Conservation (phyloP, 2,888 invertebrate genomes). For the Sceliomorpha sp. region DNA sequence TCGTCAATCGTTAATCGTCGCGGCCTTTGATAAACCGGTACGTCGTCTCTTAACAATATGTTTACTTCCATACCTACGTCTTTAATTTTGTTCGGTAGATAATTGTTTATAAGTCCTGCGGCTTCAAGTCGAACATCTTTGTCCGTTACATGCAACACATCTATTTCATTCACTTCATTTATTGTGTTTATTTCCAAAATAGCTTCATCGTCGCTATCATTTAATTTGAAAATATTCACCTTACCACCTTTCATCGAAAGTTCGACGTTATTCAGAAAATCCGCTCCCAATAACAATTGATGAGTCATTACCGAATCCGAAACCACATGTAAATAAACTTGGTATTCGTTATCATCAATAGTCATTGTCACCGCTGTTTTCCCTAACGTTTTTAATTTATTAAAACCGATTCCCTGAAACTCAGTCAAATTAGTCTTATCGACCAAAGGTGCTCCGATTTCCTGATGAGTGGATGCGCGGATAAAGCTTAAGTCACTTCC, state of each 20-base stretch:
- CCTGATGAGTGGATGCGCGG: neutral
- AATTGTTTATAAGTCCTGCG: conserved; percentile 9
- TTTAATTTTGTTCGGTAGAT: conserved; percentile 23
- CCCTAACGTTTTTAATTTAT: neutral
- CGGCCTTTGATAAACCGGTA: conserved; percentile 61
- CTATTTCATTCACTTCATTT: conserved; percentile 11
- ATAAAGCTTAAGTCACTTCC: conserved; percentile 20
- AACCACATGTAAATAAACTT: conserved; percentile 37
- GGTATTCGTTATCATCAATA: no score
- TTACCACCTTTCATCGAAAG: conserved; percentile 15
- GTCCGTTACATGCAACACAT: conserved; percentile 16
- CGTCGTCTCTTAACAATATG: conserved; percentile 65
- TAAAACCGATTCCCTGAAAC: neutral
- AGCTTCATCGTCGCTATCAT: neutral
- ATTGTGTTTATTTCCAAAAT: neutral
- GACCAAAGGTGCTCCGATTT: conserved; percentile 7
- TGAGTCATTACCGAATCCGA: conserved; percentile 18
- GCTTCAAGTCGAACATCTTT: neutral
- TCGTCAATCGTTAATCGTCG: conserved; percentile 60
- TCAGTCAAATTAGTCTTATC: no score
- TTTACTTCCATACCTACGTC: conserved; percentile 60
- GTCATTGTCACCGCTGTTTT: no score
- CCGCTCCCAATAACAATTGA: conserved; percentile 36
- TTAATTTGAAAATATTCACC: conserved; percentile 16
- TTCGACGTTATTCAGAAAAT: conserved; percentile 32